A percentile compares a stretch with the other conserved stretches of the same genome.
These are phyloP conservation scores for Etheostoma nigrum DNA, from an alignment of 2,797 vertebrate species.

Conservation along the genomic window DNA sequence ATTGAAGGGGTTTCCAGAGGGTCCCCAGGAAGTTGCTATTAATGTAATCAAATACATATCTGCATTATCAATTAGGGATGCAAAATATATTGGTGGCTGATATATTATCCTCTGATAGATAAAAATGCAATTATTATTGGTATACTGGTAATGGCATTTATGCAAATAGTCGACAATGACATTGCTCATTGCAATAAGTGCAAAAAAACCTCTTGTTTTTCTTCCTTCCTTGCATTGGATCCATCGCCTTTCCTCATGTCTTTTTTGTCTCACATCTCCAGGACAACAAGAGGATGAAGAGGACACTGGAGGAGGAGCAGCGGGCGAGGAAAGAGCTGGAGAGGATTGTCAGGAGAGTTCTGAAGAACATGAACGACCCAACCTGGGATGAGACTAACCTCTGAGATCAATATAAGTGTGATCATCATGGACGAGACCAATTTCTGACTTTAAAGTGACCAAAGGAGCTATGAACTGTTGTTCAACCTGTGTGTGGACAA, in stretches of 20 bases:
- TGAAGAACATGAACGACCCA: slow-evolving; percentile 95
- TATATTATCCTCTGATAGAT: too few relatives aligned
- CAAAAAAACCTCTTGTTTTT: background rate
- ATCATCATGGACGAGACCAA: background rate
- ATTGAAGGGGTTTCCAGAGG: background rate
- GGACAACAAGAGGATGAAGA: slow-evolving; percentile 98
- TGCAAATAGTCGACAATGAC: too few relatives aligned
- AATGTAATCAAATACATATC: too few relatives aligned
- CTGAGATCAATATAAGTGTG: slow-evolving; percentile 63
- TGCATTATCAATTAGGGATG: too few relatives aligned
- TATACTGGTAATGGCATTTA: too few relatives aligned
- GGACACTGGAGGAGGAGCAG: slow-evolving; percentile 95
- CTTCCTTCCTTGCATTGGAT: background rate
- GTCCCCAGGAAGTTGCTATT: background rate
- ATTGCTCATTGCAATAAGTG: too few relatives aligned
- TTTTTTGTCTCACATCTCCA: slow-evolving; percentile 60
- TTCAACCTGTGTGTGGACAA: slow-evolving; percentile 9
- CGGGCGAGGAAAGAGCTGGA: slow-evolving; percentile 95
- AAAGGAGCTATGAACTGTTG: slow-evolving; percentile 24
- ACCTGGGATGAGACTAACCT: slow-evolving; percentile 99
- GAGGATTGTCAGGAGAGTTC: slow-evolving; percentile 90
- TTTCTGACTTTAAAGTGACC: slow-evolving; percentile 26
- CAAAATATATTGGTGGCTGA: too few relatives aligned
- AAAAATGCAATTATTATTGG: too few relatives aligned
- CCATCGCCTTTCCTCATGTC: background rate